Conservation (phyloP, 2,888 invertebrate genomes). For the Torymus aiolomorphi region DNA sequence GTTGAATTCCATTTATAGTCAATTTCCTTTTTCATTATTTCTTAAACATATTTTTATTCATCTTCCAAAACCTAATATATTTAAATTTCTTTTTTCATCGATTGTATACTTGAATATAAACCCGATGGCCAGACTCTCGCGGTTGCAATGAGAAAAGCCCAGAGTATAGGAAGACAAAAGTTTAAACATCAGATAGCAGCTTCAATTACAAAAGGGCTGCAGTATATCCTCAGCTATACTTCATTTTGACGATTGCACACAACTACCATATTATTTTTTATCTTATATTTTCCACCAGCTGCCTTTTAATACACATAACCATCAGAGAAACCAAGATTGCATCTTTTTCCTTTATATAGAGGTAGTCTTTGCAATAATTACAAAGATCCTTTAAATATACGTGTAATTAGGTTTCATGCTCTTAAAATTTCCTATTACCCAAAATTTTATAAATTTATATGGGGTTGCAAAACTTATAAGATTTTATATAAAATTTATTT, state of each 20-base stretch:
- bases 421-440: conserved; percentile 14
- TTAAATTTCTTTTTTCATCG: conserved; percentile 34
- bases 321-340: conserved; percentile 24
- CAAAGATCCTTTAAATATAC: conserved; percentile 5
- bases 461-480: neutral
- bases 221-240: conserved; percentile 58
- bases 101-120: conserved; percentile 39
- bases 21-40: conserved; percentile 24
- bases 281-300: conserved; percentile 64
- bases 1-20: conserved; percentile 23
- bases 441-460: conserved; percentile 16
- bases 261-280: conserved; percentile 54
- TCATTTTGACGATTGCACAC: conserved; percentile 46
- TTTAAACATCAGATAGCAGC: conserved; percentile 71
- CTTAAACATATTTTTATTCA: conserved; percentile 33
- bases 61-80: conserved; percentile 37
- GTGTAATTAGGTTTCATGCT: conserved; percentile 13
- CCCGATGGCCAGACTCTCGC: conserved; percentile 41
- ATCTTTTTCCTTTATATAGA: conserved; percentile 42
- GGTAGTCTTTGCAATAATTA: conserved; percentile 22
- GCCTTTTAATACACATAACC: conserved; percentile 60
- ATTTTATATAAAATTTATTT: too few relatives aligned
- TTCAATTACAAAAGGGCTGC: conserved; percentile 75
- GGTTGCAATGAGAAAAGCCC: conserved; percentile 57
- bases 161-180: conserved; percentile 66